phyloP scores from a whole-genome alignment of 1,140 invertebrate species.

The Stenopsyche tienmushanensis region DNA sequence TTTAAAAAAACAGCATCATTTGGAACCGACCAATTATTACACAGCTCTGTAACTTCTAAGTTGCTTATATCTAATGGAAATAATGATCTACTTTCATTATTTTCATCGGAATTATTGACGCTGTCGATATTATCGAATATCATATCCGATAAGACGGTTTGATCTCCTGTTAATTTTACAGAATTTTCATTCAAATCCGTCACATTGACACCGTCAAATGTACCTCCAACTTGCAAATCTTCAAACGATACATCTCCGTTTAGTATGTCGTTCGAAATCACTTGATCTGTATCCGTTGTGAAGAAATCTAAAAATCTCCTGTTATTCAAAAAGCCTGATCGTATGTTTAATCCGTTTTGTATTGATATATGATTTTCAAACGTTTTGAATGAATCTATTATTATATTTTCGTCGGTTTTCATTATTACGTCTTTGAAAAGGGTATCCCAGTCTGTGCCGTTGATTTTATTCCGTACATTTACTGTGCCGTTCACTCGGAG shows the following conservation, averaged over 20 bases:
- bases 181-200: conserved; percentile 44
- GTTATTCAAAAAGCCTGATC: conserved; percentile 47
- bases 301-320: conserved; percentile 49
- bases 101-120: conserved; percentile 18
- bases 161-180: conserved; percentile 44
- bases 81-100: conserved; percentile 1
- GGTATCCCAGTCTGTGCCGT: conserved; percentile 43
- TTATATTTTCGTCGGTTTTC: conserved; percentile 43
- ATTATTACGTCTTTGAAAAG: conserved; percentile 48
- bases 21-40: conserved; percentile 34
- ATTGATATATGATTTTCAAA: conserved; percentile 45
- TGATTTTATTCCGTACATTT: conserved; percentile 45
- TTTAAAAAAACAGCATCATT: conserved; percentile 17
- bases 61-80: conserved; percentile 15
- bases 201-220: conserved; percentile 45
- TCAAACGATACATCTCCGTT: conserved; percentile 50
- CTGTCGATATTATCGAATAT: conserved; percentile 30
- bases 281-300: conserved; percentile 49
- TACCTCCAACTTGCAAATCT: conserved; percentile 43
- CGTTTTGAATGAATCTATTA: conserved; percentile 48
- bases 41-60: conserved; percentile 27
- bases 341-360: conserved; percentile 44
- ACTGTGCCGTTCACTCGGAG: conserved; percentile 51
- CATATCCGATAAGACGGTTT: conserved; percentile 36
- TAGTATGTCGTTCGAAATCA: conserved; percentile 45